A percentile compares a stretch with the other conserved stretches of the same genome.
phyloP scores from a whole-genome alignment of 2,888 invertebrate species.

The Auanema freiburgensis region DNA sequence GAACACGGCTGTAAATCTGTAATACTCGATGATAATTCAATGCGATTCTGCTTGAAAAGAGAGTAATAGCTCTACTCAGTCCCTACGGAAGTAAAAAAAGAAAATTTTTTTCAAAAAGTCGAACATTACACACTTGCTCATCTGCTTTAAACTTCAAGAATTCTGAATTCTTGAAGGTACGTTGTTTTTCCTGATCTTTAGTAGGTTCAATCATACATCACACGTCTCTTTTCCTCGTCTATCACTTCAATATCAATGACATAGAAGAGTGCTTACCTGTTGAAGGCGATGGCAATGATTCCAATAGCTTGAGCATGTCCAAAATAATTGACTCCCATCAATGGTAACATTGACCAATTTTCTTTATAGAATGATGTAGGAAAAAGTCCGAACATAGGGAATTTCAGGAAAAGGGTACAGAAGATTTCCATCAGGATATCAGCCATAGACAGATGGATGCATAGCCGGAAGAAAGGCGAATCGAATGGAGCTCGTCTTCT shows the following conservation, averaged over 20 bases:
- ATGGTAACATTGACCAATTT: conserved; percentile 40
- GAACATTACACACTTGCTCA: background rate
- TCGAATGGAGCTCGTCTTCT: conserved; percentile 39
- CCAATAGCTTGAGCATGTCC: conserved; percentile 51
- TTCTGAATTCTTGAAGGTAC: background rate
- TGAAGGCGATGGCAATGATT: conserved; percentile 48
- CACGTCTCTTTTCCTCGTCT: background rate
- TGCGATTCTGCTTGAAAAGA: background rate
- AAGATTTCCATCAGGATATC: conserved; percentile 48
- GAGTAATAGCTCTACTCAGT: background rate
- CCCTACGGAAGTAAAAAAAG: background rate
- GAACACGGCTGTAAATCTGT: conserved; percentile 48
- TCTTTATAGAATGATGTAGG: conserved; percentile 37
- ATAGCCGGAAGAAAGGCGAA: conserved; percentile 48
- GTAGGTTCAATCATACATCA: background rate
- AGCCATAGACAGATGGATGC: conserved; percentile 47
- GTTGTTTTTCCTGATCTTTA: background rate
- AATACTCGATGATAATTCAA: conserved; percentile 4
- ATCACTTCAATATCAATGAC: background rate
- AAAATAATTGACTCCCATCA: conserved; percentile 47
- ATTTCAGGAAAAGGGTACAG: conserved; percentile 48
- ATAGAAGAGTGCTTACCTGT: conserved; percentile 23
- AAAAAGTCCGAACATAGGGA: conserved; percentile 45
- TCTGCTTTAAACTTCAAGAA: background rate
- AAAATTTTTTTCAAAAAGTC: background rate